Evolutionary conservation across 2,888 invertebrate genomes (phyloP).

Genomic region (Drosophila glabriapex): DNA sequence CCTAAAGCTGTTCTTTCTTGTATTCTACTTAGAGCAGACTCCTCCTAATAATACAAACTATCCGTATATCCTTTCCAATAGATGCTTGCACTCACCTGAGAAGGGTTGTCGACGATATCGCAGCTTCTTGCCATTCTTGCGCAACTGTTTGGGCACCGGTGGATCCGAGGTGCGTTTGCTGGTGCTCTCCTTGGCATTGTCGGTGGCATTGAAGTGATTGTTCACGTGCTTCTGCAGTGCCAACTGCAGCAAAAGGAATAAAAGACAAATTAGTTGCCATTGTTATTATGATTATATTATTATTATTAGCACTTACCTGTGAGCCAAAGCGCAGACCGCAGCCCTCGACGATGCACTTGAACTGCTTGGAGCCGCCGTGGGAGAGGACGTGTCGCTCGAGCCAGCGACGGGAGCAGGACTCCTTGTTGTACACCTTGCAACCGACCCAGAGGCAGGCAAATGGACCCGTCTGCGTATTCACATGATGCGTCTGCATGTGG

Average conservation of each 20-base stretch:
- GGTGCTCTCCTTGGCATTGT: constrained; percentile 85
- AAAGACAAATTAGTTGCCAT: background rate
- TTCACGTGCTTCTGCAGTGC: constrained; percentile 97
- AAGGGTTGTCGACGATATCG: constrained; percentile 94
- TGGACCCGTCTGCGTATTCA: constrained; percentile 93
- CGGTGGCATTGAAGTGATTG: constrained; percentile 92
- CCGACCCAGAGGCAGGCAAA: constrained; percentile 97
- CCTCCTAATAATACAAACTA: background rate
- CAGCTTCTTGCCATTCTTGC: constrained; percentile 95
- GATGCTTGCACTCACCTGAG: constrained; percentile 89
- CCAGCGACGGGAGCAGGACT: constrained; percentile 97
- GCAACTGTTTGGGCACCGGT: constrained; percentile 91
- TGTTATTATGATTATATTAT: background rate
- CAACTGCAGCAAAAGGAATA: constrained; percentile 63
- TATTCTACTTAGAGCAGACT: fast-evolving
- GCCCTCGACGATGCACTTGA: constrained; percentile 97
- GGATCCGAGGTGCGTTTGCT: constrained; percentile 91
- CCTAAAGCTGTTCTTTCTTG: background rate
- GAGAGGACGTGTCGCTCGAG: constrained; percentile 95
- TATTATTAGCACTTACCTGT: constrained; percentile 88
- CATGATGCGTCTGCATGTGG: constrained; percentile 94
- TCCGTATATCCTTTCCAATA: background rate
- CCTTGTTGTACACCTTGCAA: constrained; percentile 97
- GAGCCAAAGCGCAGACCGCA: constrained; percentile 95
- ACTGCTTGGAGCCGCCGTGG: constrained; percentile 97